Evolutionary conservation across 2,888 invertebrate species (phyloP).

Genomic region (Aphidoletes aphidimyza): DNA sequence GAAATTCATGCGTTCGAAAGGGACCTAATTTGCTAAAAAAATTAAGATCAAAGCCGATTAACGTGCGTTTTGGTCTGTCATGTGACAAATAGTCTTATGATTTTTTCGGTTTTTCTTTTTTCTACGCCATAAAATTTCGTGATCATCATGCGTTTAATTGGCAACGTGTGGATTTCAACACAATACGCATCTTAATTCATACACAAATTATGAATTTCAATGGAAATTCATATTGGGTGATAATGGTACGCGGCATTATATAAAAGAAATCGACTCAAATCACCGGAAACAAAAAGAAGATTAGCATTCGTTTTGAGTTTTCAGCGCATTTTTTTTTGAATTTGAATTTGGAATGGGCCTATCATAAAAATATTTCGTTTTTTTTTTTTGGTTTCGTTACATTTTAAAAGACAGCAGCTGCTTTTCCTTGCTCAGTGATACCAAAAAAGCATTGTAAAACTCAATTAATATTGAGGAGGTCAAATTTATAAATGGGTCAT

Average conservation of each 20-base stretch:
- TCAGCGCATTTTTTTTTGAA: not conserved
- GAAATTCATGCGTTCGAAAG: not conserved
- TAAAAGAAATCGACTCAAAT: not conserved
- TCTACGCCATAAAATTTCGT: not conserved
- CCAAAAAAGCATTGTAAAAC: not conserved
- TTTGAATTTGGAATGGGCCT: not conserved
- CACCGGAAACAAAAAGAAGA: not conserved
- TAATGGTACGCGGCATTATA: not conserved
- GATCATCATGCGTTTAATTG: too few species aligned
- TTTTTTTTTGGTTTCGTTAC: too few species aligned
- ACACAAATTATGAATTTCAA: not conserved
- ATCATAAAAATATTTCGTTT: not conserved
- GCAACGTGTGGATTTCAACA: too few species aligned
- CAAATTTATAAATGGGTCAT: conserved; percentile 27
- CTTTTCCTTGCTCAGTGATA: not conserved
- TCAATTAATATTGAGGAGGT: not conserved
- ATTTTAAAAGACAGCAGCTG: conserved; percentile 1
- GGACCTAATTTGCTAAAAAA: not conserved
- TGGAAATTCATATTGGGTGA: not conserved
- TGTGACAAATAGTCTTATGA: not conserved
- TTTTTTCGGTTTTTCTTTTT: not conserved
- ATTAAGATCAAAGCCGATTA: not conserved
- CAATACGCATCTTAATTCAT: not conserved
- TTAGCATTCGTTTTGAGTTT: not conserved
- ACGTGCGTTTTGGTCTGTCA: not conserved